Percentiles rank a stretch among this genome's conserved stretches.
phyloP scores from a whole-genome alignment of 2,113 vertebrate genomes.

The Dromiciops gliroides region DNA sequence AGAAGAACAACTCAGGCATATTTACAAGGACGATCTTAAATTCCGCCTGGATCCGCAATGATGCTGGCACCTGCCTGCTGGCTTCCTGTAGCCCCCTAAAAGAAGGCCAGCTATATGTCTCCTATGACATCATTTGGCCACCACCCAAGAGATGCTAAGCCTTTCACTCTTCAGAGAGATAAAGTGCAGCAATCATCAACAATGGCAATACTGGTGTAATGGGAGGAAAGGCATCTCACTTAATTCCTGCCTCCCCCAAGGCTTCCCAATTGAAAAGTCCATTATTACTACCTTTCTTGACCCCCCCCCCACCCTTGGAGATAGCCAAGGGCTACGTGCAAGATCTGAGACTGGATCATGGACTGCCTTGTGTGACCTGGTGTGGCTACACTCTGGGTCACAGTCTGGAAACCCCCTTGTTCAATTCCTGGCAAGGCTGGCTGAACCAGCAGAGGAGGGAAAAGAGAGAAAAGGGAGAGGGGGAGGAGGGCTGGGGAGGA shows the following conservation, averaged over 20 bases:
- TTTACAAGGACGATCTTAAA: slow-evolving; percentile 7
- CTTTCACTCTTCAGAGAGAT: neutral
- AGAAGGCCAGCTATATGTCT: neutral
- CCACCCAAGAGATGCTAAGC: neutral
- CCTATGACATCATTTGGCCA: neutral
- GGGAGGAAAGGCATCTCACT: neutral
- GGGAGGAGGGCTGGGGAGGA: neutral
- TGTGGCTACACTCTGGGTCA: neutral
- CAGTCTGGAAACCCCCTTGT: neutral
- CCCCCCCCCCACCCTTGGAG: neutral
- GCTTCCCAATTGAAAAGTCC: neutral
- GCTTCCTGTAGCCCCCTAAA: neutral
- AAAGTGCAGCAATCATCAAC: neutral
- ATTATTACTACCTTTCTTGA: neutral
- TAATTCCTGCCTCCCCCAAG: neutral
- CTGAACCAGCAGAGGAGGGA: neutral
- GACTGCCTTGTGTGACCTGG: neutral
- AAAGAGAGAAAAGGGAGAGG: neutral
- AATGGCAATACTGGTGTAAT: neutral
- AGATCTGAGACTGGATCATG: neutral
- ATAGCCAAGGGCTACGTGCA: neutral
- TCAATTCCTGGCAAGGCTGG: neutral
- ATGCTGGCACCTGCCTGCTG: neutral
- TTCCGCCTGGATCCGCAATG: neutral
- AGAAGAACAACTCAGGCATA: neutral